Evolutionary conservation across 2,888 invertebrate genomes (phyloP), one percentile per base, ranked within the genome.

Genomic region (Dynastes tityus): DNA sequence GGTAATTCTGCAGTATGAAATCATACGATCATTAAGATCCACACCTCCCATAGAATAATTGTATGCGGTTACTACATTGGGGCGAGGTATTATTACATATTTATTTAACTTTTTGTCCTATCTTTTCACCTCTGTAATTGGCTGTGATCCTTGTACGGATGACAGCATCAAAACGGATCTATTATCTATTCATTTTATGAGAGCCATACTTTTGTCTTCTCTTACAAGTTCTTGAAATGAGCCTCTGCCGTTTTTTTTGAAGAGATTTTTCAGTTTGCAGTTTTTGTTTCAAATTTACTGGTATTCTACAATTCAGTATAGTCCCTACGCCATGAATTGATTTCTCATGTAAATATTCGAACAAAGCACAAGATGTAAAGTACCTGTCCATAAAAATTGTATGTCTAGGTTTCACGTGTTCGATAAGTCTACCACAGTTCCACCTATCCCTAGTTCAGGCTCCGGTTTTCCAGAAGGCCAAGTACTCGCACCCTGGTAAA

Each of bases 1-100:
- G 51, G 51, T 13, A 9, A 51, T 51, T 51, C 1, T 51, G 13
- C 13, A 51, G 13, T 51, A 51, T 13, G 51, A 51, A 13, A 51
- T 51, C n/a, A n/a, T n/a, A n/a, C n/a, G n/a, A n/a, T n/a, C 51
- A 51, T 51, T 51, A 51, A 51, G 51, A 51, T 51, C 51, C 13
- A 51, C 51, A 9, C 51, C 51, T 51, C 51, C 51, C 51, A 51
- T 51, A 2, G 51, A 9, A 9, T 13, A 13, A 51, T 51, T 51
- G 51, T 6, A 51, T 51, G 51, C 51, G 13, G 11, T 51, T 13
- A 51, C 13, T 2, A 9, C 9, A 51, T 51, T 51, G 9, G 51
- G 51, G 51, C 51, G 51, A 13, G 51, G 9, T 13, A 51, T 51
- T 51, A 4, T 13, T 51, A 6, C 13, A 13, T 51, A 51, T 51